Base-by-base conservation (phyloP, 2,888 invertebrate genomes). In the Polydrusus tereticollis region DNA sequence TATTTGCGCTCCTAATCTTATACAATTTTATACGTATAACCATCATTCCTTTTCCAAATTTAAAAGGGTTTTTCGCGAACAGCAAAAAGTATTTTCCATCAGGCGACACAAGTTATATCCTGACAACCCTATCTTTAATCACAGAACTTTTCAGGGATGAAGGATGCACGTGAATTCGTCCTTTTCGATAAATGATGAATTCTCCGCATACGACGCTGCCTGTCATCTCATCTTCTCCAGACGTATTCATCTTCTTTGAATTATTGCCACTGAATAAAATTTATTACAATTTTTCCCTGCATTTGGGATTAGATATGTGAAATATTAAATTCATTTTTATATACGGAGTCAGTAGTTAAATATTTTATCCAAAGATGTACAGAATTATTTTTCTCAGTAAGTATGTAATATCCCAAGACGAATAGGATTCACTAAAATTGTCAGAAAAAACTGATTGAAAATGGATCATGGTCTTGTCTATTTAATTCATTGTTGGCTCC, bases 221-320 rank as follows among this genome's bases (percentile, higher is more conserved):
- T 83, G 83, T 84, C 83, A 83, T 82, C 82, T 81, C 79, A 75
- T 79, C 80, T 79, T 78, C 79, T 77, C 79, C 81, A 80, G 81
- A 82, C 82, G 82, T 82, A 84, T 84, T 84, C 84, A 83, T 83
- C 71, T 83, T 82, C 80, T 82, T 83, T 84, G 83, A 84, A 84
- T 84, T 84, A 84, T 84, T 83, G 80, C 84, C 82, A 83, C 80
- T 82, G 80, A 81, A 82, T 82, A 79, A 81, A 81, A 82, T 82
- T 82, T 82, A 82, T 82, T 81, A 82, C 81, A 80, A 81, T 83
- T 83, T 83, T 82, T 83, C 83, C 79, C 79, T 81, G 81, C 82
- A 81, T 82, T 81, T 80, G 41, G 81, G 80, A 82, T 83, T 81
- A 82, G 82, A 83, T 84, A 58, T 58, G 66, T 41, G 66, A 66